Percentiles rank a stretch among this genome's conserved stretches.
Evolutionary conservation across 1,140 invertebrate genomes (phyloP).

Genomic region (Cotesia vestalis): DNA sequence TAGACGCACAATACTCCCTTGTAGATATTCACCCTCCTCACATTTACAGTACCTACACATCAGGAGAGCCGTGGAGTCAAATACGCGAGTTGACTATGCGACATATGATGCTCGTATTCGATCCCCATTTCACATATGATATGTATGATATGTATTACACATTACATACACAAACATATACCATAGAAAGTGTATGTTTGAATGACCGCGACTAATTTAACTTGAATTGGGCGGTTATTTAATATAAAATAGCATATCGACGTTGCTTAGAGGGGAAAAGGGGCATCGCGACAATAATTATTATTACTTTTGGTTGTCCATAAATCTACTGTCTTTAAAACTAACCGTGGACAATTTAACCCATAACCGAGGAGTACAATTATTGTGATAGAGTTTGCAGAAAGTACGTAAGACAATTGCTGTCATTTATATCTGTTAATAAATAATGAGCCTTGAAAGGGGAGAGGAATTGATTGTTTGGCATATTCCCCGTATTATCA

Average conservation of each 20-base stretch:
- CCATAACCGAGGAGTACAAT: no score
- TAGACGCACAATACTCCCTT: slow-evolving; percentile 12
- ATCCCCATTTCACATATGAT: slow-evolving; percentile 24
- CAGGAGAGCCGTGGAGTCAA: slow-evolving; percentile 9
- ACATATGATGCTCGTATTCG: slow-evolving; percentile 26
- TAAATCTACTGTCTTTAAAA: slow-evolving; percentile 16
- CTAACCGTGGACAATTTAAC: slow-evolving; percentile 32
- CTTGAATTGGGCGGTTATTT: slow-evolving; percentile 43
- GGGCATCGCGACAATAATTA: slow-evolving; percentile 33
- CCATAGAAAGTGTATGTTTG: slow-evolving; percentile 10
- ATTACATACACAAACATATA: neutral
- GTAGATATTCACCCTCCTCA: slow-evolving; percentile 14
- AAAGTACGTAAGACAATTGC: neutral
- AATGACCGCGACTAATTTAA: slow-evolving; percentile 42
- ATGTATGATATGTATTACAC: neutral
- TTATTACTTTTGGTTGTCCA: neutral
- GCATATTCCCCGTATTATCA: no score
- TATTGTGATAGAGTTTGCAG: no score
- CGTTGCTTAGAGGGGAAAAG: neutral
- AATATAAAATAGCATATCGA: slow-evolving; percentile 41
- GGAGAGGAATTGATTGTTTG: neutral
- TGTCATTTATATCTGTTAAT: neutral
- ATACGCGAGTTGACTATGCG: slow-evolving; percentile 25
- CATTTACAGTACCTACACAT: no score
- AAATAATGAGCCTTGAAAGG: neutral